Evolutionary conservation across 1,140 invertebrate species (phyloP).

Genomic region (Zaprionus nigranus): DNA sequence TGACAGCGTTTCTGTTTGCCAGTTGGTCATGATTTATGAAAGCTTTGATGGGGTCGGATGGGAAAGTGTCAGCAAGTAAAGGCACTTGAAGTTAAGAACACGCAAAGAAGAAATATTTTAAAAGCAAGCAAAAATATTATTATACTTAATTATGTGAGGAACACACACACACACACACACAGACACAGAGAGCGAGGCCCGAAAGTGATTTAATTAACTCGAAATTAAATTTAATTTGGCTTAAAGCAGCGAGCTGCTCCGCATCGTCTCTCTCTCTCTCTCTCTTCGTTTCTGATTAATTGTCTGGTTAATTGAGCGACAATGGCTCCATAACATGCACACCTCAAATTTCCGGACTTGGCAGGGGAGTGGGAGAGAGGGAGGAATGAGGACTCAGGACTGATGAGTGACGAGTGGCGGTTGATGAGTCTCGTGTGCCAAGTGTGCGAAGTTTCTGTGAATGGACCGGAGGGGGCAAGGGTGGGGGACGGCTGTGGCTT

Average conservation of each 20-base stretch:
- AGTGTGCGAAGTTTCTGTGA: not conserved
- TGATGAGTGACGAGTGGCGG: not conserved
- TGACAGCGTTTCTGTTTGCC: not conserved
- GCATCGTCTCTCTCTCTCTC: not conserved
- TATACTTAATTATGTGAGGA: not conserved
- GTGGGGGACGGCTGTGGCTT: not conserved
- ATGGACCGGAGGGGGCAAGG: not conserved
- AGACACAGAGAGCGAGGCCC: not conserved
- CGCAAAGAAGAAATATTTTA: not conserved
- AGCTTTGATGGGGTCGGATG: not conserved
- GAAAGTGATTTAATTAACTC: conserved; percentile 42
- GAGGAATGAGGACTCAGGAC: not conserved
- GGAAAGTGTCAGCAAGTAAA: not conserved
- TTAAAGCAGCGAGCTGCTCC: conserved; percentile 18
- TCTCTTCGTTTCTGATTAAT: conserved; percentile 53
- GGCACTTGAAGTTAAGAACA: not conserved
- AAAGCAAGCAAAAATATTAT: not conserved
- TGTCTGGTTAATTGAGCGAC: conserved; percentile 60
- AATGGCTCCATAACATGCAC: conserved; percentile 37
- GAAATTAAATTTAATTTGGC: conserved; percentile 51
- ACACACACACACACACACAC: not conserved
- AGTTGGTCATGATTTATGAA: conserved; percentile 4
- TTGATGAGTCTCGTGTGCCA: not conserved
- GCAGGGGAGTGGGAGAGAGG: not conserved
- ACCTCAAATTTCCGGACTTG: conserved; percentile 28